Base-by-base conservation (phyloP, 2,113 vertebrate genomes). In the Pimephales promelas region DNA sequence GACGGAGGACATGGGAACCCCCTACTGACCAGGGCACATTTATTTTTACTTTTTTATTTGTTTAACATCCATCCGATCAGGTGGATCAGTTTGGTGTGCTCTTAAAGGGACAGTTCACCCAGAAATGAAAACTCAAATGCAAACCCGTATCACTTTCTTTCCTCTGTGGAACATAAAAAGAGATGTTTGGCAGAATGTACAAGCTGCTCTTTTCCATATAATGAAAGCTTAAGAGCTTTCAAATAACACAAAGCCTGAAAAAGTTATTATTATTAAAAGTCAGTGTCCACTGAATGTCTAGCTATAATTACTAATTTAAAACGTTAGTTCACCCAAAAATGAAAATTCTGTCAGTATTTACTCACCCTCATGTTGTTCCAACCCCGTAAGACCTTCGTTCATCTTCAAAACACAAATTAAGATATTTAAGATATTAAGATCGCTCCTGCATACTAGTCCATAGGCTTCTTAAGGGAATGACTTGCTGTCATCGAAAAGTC, bases 41-140 rank as follows among this genome's bases (percentile, higher is more conserved):
- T 79, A 79, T 79, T 79, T 79, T 49, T 79, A 64, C 77, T 40
- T 62, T 54, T 64, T 79, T 79, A 79, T 79, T 49, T 61, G 16
- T 79, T 64, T 64, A 49, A 22, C 59, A 62, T 79, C 16, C 36
- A 1, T 62, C 54, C 6, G 34, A 66, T 79, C 77, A 49, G 24
- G 59, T 78, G 75, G 13, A 40, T 14, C 10, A 24, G 26, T 10
- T 74, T 16, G 72, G 45, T 26, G 36, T 26, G 11, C 16, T 31
- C 77, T 66, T 79, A 79, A 64, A 79, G 77, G 16, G 59, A 64
- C 13, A 64, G 59, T 45, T 31, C 56, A 78, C n/a, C 22, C 13
- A 45, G 40, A 72, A 72, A 72, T 45, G 0, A 71, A 14, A 14
- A n/a, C n/a, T n/a, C n/a, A n/a, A n/a, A n/a, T n/a, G n/a, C 31